These are phyloP conservation scores for Marcusenius ussheri DNA, from an alignment of 2,113 vertebrate species.

Conservation along the genomic window DNA sequence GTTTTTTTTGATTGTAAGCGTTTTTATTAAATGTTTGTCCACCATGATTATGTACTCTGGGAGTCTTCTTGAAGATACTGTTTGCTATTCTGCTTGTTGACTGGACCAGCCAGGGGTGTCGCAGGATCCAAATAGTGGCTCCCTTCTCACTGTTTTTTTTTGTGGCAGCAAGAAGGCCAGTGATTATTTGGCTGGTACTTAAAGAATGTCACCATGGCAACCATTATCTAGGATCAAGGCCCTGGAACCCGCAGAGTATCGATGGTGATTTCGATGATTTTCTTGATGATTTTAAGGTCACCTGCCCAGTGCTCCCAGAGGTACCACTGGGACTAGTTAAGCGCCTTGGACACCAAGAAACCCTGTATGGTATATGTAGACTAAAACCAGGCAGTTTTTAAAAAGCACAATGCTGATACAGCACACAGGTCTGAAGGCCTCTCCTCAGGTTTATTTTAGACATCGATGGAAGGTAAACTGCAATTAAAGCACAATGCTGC, in stretches of 20 bases:
- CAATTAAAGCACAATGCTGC: neutral
- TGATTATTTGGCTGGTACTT: neutral
- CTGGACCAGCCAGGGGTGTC: neutral
- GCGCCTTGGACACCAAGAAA: neutral
- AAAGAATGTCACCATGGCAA: neutral
- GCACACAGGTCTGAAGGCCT: neutral
- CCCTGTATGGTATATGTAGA: neutral
- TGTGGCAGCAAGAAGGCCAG: neutral
- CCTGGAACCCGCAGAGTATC: neutral
- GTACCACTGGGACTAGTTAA: neutral
- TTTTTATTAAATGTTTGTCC: slow-evolving; percentile 3
- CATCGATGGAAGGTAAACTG: neutral
- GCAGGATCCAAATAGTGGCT: neutral
- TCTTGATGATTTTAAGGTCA: neutral
- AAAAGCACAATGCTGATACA: neutral
- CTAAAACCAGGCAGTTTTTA: neutral
- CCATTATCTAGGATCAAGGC: neutral
- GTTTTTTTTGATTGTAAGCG: neutral
- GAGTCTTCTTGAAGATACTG: neutral
- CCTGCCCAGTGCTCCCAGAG: neutral
- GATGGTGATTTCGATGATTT: neutral
- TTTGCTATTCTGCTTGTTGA: neutral
- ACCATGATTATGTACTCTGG: neutral
- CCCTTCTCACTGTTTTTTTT: neutral
- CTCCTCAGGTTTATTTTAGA: neutral